These are phyloP conservation scores for Ypsolopha sequella DNA, from an alignment of 2,888 invertebrate genomes.

Conservation along the genomic window DNA sequence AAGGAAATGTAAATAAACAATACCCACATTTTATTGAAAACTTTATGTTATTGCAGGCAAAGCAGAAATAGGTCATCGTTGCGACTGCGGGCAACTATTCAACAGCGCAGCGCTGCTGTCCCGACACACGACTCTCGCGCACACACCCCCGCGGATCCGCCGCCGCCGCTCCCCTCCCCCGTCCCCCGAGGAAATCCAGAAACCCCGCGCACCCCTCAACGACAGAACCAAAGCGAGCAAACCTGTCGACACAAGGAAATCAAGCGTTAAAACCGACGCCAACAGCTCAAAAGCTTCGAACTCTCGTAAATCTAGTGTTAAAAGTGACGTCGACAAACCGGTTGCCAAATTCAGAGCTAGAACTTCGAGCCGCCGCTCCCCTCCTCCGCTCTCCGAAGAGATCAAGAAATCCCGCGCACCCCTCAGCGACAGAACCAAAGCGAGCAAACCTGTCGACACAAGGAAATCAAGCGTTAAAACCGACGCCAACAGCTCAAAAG, in stretches of 20 bases:
- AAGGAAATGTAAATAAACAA: too few species aligned
- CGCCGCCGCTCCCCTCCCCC: constrained; percentile 42
- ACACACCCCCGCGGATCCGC: constrained; percentile 62
- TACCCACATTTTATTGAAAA: not conserved
- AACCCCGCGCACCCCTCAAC: constrained; percentile 12
- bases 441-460: constrained; percentile 7
- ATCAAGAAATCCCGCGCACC: constrained; percentile 11
- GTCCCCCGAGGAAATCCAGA: constrained; percentile 13
- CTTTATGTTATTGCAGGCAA: constrained; percentile 25
- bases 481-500: constrained; percentile 8
- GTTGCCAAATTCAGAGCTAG: too few species aligned
- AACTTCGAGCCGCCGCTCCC: constrained; percentile 29
- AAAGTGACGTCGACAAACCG: not conserved
- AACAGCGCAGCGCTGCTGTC: constrained; percentile 50
- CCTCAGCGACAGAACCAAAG: constrained; percentile 9
- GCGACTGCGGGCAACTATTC: constrained; percentile 62
- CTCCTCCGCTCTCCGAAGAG: constrained; percentile 23
- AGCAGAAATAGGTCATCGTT: constrained; percentile 50
- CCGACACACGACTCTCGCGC: constrained; percentile 56
- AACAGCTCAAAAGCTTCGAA: constrained; percentile 1
- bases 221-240: constrained; percentile 2
- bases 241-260: constrained; percentile 15
- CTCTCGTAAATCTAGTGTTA: constrained; percentile 22
- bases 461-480: constrained; percentile 20
- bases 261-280: constrained; percentile 17